Evolutionary conservation across 1,140 invertebrate species (phyloP), one percentile per base, ranked within the genome.

Genomic region (Eriocheir sinensis): DNA sequence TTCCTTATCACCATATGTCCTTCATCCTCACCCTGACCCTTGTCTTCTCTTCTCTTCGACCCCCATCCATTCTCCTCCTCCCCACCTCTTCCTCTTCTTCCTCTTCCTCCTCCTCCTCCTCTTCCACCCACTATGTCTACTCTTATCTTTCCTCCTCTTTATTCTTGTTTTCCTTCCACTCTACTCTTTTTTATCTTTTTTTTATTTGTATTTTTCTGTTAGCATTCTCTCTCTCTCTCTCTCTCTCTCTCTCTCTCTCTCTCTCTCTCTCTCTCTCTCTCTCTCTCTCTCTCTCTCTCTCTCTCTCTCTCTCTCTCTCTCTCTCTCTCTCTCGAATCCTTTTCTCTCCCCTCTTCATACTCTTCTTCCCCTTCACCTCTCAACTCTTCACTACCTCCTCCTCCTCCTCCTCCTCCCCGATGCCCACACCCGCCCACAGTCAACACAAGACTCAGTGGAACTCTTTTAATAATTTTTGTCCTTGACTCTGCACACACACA

Each of bases 361-460:
- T 8, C 85, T 15, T 17, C 85, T 38, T 38, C 85, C 85, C 34
- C 9, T 15, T 88, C 83, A 9, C 21, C 53, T 72, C 53, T 72
- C 6, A 3, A 3, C 21, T 21, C 21, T 21, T 72, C 53, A 3
- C 53, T 72, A 3, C 21, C 53, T 27, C 53, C 27, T 21, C 21
- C 53, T 72, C 21, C 21, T 21, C 53, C 53, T 72, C 27, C 53
- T 27, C 53, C 53, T 21, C 27, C 53, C 60, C 60, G 17, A 53
- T 53, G 8, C 85, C 40, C 83, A 86, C 40, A 86, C n/a, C 40
- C 83, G 83, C 40, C 83, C 83, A 40, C 40, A 38, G 34, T 86
- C 83, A 41, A 38, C 40, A 40, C 40, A 34, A n/a, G n/a, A 86
- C 83, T 32, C 30, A n/a, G 21, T 83, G 30, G 17, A 40, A 40